Percentiles rank a stretch among this genome's conserved stretches.
Evolutionary conservation across 2,888 invertebrate genomes (phyloP).

Genomic region (Spisula solida): DNA sequence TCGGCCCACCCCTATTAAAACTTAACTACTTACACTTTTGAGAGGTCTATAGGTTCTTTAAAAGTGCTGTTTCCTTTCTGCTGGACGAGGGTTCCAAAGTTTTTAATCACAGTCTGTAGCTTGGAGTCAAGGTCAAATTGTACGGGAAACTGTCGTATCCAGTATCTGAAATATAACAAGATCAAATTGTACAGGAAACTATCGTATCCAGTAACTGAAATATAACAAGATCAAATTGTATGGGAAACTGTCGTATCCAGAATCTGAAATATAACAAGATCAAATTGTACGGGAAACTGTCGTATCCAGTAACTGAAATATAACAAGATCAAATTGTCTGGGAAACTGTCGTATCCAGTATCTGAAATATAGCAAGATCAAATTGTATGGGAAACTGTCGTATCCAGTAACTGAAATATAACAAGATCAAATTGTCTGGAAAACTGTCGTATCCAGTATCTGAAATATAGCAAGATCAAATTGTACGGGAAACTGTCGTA

Average conservation of each 20-base stretch:
- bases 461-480: slow-evolving; percentile 72
- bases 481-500: too few relatives aligned
- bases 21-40: slow-evolving; percentile 84
- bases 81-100: slow-evolving; percentile 86
- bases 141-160: slow-evolving; percentile 89
- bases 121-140: slow-evolving; percentile 89
- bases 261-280: slow-evolving; percentile 85
- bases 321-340: slow-evolving; percentile 89
- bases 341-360: slow-evolving; percentile 89
- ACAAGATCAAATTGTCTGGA: slow-evolving; percentile 89
- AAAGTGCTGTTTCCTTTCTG: slow-evolving; percentile 85
- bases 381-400: too few relatives aligned
- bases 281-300: neutral
- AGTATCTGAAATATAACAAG: slow-evolving; percentile 87
- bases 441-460: slow-evolving; percentile 89
- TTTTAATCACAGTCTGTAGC: slow-evolving; percentile 87
- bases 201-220: too few relatives aligned
- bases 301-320: too few relatives aligned
- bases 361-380: slow-evolving; percentile 80
- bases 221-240: slow-evolving; percentile 89
- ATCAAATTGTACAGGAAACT: neutral
- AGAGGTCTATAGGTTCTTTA: slow-evolving; percentile 88
- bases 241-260: slow-evolving; percentile 89
- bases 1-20: too few relatives aligned
- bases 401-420: too few relatives aligned